These are phyloP conservation scores for Phylloscopus trochiloides DNA, from an alignment of 2,113 vertebrate genomes.

Conservation along the genomic window DNA sequence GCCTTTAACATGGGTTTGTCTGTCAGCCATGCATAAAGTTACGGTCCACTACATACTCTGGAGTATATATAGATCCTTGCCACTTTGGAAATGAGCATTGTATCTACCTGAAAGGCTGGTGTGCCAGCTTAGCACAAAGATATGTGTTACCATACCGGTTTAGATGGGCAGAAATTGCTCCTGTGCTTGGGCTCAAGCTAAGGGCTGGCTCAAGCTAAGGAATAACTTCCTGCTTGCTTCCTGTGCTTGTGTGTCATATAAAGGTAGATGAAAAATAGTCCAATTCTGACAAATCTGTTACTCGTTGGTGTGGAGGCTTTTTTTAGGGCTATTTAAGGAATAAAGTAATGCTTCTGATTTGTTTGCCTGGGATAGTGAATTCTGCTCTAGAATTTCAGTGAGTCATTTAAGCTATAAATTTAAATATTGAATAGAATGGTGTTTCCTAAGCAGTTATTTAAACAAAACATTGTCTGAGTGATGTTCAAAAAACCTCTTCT, in stretches of 20 bases:
- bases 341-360: background rate
- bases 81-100: background rate
- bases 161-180: background rate
- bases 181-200: background rate
- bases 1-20: background rate
- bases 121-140: background rate
- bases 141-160: accelerated
- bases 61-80: background rate
- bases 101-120: background rate
- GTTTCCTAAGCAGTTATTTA: background rate
- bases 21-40: background rate
- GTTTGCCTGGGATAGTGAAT: background rate
- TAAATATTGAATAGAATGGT: background rate
- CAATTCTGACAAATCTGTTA: background rate
- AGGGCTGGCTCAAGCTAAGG: background rate
- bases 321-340: background rate
- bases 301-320: background rate
- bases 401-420: background rate
- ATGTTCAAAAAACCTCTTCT: background rate
- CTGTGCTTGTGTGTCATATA: background rate
- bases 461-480: background rate
- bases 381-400: background rate
- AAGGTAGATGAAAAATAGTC: background rate
- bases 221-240: background rate
- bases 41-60: background rate